Conservation (phyloP, 2,797 vertebrate species). For the Jordanella pulchra region DNA sequence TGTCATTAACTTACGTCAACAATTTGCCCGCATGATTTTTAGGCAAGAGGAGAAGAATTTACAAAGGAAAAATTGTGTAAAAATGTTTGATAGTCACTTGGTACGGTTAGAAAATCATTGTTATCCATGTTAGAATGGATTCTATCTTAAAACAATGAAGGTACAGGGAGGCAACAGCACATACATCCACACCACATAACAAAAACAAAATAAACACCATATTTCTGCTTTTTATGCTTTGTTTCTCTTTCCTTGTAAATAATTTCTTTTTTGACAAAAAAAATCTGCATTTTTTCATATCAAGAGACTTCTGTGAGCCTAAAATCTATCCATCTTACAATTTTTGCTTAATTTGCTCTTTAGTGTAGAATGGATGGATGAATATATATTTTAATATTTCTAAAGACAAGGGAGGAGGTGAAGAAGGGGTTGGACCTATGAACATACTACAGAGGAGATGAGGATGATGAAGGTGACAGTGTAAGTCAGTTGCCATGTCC, state of each 20-base stretch:
- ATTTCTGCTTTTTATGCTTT: conserved; percentile 79
- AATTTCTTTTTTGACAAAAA: conserved; percentile 70
- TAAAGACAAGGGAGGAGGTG: conserved; percentile 85
- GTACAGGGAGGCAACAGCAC: conserved; percentile 98
- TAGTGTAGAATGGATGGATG: conserved; percentile 88
- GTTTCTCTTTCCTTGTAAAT: conserved; percentile 77
- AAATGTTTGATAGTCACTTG: conserved; percentile 92
- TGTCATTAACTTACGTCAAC: conserved; percentile 99
- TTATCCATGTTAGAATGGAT: conserved; percentile 84
- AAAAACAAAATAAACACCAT: conserved; percentile 98
- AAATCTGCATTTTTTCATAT: conserved; percentile 81
- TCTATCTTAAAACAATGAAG: conserved; percentile 86
- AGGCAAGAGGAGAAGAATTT: conserved; percentile 98
- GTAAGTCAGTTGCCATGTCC: conserved; percentile 99
- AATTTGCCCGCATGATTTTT: conserved; percentile 99
- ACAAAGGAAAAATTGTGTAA: conserved; percentile 99
- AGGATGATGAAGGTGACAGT: conserved; percentile 91
- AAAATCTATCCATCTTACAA: conserved; percentile 82
- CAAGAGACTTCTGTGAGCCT: conserved; percentile 85
- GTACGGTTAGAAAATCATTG: conserved; percentile 91
- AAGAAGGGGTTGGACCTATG: conserved; percentile 85
- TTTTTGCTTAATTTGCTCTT: conserved; percentile 85
- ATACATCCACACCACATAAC: conserved; percentile 99
- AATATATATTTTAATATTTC: conserved; percentile 89
- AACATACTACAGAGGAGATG: conserved; percentile 96